Evolutionary conservation across 2,797 vertebrate genomes (phyloP).

Genomic region (Mergus octosetaceus): DNA sequence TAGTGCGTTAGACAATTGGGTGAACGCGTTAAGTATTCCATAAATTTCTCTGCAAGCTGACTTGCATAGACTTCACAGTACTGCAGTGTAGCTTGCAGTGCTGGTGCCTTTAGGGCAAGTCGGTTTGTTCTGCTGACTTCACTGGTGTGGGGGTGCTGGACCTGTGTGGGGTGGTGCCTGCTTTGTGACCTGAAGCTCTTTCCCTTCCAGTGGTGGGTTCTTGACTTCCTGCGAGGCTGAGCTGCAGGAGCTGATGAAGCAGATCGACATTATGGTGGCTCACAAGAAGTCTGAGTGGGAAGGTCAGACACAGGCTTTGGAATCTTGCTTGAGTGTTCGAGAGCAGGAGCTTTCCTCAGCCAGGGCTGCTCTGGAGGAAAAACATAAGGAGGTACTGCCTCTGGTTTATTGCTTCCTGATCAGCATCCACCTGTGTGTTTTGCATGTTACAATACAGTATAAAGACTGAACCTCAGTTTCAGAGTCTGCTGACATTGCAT

Average conservation of each 20-base stretch:
- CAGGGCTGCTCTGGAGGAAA: constrained; percentile 72
- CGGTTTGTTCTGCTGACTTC: not conserved
- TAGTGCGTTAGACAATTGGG: not conserved
- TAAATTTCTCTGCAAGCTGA: not conserved
- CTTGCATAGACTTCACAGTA: not conserved
- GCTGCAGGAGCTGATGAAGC: constrained; percentile 84
- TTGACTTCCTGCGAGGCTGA: constrained; percentile 82
- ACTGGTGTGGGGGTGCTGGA: not conserved
- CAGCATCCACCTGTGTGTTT: not conserved
- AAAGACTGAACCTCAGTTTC: not conserved
- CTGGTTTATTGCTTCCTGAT: not conserved
- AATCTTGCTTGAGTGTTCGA: constrained; percentile 73
- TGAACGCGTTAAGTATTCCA: rapidly evolving
- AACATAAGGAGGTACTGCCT: constrained; percentile 77
- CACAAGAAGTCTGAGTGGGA: constrained; percentile 83
- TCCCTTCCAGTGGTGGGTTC: constrained; percentile 56
- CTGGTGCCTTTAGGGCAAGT: not conserved
- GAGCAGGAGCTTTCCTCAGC: constrained; percentile 76
- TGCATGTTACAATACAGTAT: not conserved
- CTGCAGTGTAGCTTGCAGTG: rapidly evolving
- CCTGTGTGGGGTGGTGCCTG: not conserved
- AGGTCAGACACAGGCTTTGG: constrained; percentile 75
- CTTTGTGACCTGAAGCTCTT: not conserved
- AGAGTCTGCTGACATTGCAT: not conserved
- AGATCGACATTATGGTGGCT: constrained; percentile 85